Base-by-base conservation (phyloP, 2,797 vertebrate species). In the Cynopterus sphinx region DNA sequence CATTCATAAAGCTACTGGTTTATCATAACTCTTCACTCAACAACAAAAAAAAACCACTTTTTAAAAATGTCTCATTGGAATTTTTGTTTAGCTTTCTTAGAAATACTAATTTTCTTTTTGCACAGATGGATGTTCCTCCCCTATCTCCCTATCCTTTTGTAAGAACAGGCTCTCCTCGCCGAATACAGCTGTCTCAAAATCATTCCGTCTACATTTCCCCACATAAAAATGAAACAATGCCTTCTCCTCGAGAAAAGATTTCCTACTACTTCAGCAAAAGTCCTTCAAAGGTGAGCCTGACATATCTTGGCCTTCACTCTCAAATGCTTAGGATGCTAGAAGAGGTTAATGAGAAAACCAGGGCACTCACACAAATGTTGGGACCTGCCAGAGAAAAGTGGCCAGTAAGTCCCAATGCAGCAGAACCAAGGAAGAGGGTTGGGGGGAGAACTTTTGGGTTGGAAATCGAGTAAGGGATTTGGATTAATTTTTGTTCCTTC, bases 201-300 rank as follows among this genome's bases (percentile, higher is more conserved):
- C 99, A 99, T 98, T 98, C 99, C 0, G 96, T 99, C 84, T 99
- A 99, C 98, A 99, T 99, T 96, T 99, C 99, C 0, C 99, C 99
- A 0, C 99, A 99, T 98, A 99, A 99, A 94, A 98, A 97, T 0
- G 98, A 98, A 97, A 88, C 98, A 6, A 28, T 97, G 31, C 96
- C 98, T 70, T 98, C 99, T 24, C 98, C 99, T 2, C 97, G 98
- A 2, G 99, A 99, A 84, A 99, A 99, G 97, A 99, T 99, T 70
- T 99, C 98, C 97, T 99, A 99, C 97, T 99, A 99, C 97, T 99
- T 99, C 98, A 99, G 99, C 98, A 99, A 98, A 97, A 99, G 99
- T 97, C 99, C 99, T 2, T 99, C 99, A 0, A 99, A 99, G 97
- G 99, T 99, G 94, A 99, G 99, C 77, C 33, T 26, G 12, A 71